Conservation (phyloP, 2,113 vertebrate genomes). For the Rhinolophus sinicus region DNA sequence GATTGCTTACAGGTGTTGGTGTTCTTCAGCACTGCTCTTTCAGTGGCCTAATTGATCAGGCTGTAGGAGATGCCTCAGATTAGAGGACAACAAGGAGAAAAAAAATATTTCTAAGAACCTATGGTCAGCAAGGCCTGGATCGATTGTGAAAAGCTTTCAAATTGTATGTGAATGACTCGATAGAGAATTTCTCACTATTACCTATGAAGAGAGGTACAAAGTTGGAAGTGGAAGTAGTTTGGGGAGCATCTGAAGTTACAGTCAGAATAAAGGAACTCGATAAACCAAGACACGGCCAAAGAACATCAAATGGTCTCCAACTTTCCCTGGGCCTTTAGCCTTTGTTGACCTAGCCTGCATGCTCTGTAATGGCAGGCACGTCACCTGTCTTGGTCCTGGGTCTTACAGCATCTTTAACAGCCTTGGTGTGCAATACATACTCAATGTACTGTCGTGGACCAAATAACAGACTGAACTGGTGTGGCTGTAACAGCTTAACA, state of each 20-base stretch:
- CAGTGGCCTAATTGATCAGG: neutral
- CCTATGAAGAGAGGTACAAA: neutral
- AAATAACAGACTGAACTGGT: neutral
- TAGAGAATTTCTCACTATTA: neutral
- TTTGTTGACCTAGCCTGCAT: neutral
- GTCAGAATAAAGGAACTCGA: neutral
- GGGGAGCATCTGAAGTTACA: neutral
- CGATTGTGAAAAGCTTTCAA: neutral
- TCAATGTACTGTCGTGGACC: neutral
- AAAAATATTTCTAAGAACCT: neutral
- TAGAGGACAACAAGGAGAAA: neutral
- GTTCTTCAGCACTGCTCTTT: neutral
- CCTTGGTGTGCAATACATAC: neutral
- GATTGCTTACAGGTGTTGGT: slow-evolving; percentile 20
- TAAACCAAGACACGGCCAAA: neutral
- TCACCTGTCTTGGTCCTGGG: neutral
- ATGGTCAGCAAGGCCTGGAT: neutral
- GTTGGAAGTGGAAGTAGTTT: neutral
- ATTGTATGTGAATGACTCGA: neutral
- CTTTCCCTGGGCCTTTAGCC: neutral
- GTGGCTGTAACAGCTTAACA: neutral
- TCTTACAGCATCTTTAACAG: neutral
- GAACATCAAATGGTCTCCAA: neutral
- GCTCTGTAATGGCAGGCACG: neutral
- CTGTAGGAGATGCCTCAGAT: neutral